Percentiles rank a stretch among this genome's conserved stretches.
Conservation (phyloP, 2,113 vertebrate genomes). For the Potamarius usumacintae region DNA sequence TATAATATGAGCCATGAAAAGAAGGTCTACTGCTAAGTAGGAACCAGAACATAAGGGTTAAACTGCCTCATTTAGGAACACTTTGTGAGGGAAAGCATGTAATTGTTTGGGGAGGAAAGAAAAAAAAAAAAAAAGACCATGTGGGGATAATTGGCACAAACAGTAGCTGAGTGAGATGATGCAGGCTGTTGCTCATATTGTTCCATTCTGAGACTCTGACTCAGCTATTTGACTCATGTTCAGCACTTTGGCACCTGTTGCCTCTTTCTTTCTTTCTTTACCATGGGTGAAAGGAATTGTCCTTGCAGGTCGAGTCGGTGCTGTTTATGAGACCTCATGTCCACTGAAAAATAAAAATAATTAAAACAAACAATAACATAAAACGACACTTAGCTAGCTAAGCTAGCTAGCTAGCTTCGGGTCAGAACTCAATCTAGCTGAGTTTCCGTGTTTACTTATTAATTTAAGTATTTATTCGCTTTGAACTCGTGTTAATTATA, state of each 20-base stretch:
- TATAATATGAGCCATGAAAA: background rate
- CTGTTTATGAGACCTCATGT: slow-evolving; percentile 54
- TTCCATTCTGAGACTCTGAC: slow-evolving; percentile 7
- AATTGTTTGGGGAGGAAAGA: background rate
- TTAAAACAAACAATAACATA: background rate
- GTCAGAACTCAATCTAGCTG: background rate
- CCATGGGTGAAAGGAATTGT: slow-evolving; percentile 62
- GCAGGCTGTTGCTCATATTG: background rate
- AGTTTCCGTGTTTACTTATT: background rate
- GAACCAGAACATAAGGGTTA: background rate
- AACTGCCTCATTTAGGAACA: background rate
- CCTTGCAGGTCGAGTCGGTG: slow-evolving; percentile 28
- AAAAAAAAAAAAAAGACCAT: background rate
- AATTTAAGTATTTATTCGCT: background rate
- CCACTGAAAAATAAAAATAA: background rate
- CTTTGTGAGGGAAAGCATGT: background rate
- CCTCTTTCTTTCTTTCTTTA: slow-evolving; percentile 39
- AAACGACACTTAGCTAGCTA: background rate
- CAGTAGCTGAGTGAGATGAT: background rate
- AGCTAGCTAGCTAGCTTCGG: background rate
- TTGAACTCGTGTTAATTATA: background rate
- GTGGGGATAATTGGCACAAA: slow-evolving; percentile 17
- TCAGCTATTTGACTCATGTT: slow-evolving; percentile 13
- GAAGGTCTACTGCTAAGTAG: background rate
- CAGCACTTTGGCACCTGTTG: slow-evolving; percentile 3